Base-by-base conservation (phyloP, 2,797 vertebrate genomes). In the Tapirus indicus region DNA sequence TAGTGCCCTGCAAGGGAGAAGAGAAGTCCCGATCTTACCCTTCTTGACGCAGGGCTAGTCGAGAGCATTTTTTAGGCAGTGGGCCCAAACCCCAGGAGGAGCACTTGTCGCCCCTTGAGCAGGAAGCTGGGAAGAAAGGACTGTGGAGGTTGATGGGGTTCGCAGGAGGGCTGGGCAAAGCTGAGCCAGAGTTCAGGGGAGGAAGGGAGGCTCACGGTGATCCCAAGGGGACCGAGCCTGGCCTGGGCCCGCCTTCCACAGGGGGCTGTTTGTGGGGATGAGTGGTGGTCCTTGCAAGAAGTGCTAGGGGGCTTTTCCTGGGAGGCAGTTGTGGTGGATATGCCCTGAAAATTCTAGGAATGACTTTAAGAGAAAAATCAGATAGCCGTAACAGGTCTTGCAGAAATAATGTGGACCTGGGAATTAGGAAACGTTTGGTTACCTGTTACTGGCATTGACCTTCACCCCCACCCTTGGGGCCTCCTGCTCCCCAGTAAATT, bases 341-440 rank as follows among this genome's bases (percentile, higher is more conserved):
- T 47, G 62, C 52, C 71, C 56, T 71, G 27, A 62, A 91, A 88
- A 6, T 14, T 69, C 82, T 94, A 86, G 66, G 23, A 69, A 20
- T 90, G 83, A 52, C 52, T 93, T 93, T 58, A 80, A 94, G 75
- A 72, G 68, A 35, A 92, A 94, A 92, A 72, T 56, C 20, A 71
- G 68, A 32, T 49, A 60, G 54, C 6, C 14, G 2, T n/a, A n/a
- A n/a, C 8, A 54, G 35, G 23, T 72, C 60, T 71, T 54, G 11
- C 14, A 89, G 82, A 82, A 88, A 79, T 35, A 21, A 0, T 20
- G 25, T 88, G 35, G 72, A 88, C 62, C 56, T 72, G 35, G 11
- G 47, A 41, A 38, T 95, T 64, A 44, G 23, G 54, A 96, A 94
- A 74, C 25, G 7, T 62, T 69, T 83, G 69, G 23, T 74, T 64